phyloP scores from a whole-genome alignment of 1,140 invertebrate species.

The Danaus plexippus region DNA sequence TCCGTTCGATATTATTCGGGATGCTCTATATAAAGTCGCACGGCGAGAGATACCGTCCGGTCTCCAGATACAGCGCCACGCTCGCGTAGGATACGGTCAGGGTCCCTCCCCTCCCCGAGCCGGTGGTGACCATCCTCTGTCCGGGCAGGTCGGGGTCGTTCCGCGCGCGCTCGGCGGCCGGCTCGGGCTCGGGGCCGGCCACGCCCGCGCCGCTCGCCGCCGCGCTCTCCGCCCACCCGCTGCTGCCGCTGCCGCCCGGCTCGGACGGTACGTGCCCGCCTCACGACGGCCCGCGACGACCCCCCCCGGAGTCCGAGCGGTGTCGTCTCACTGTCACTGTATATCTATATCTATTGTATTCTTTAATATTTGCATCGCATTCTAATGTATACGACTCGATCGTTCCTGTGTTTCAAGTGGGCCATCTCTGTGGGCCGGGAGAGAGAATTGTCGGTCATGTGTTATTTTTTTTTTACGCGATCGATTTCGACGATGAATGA shows the following conservation, averaged over 20 bases:
- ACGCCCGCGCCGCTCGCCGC: slow-evolving; percentile 79
- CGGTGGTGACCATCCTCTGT: slow-evolving; percentile 73
- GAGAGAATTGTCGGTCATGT: neutral
- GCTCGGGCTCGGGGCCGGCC: slow-evolving; percentile 46
- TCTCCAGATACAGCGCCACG: slow-evolving; percentile 47
- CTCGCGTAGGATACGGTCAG: slow-evolving; percentile 30
- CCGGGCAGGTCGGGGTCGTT: slow-evolving; percentile 83
- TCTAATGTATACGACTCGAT: too few species aligned
- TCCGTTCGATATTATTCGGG: slow-evolving; percentile 32
- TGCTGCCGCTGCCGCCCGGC: slow-evolving; percentile 80
- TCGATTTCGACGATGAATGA: neutral
- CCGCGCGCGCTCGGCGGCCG: slow-evolving; percentile 48
- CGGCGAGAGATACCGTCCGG: slow-evolving; percentile 2
- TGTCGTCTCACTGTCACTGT: neutral
- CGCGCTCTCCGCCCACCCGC: slow-evolving; percentile 83
- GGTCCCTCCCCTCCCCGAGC: slow-evolving; percentile 24
- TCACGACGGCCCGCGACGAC: slow-evolving; percentile 63
- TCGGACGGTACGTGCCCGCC: slow-evolving; percentile 63
- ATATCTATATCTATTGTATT: slow-evolving; percentile 3
- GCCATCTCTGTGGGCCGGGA: too few species aligned
- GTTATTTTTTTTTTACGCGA: neutral
- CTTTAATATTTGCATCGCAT: neutral
- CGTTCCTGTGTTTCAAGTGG: too few species aligned
- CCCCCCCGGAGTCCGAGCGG: slow-evolving; percentile 65
- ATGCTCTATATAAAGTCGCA: slow-evolving; percentile 13